These are phyloP conservation scores for Mythimna vitellina DNA, from an alignment of 2,888 invertebrate genomes.

Conservation along the genomic window DNA sequence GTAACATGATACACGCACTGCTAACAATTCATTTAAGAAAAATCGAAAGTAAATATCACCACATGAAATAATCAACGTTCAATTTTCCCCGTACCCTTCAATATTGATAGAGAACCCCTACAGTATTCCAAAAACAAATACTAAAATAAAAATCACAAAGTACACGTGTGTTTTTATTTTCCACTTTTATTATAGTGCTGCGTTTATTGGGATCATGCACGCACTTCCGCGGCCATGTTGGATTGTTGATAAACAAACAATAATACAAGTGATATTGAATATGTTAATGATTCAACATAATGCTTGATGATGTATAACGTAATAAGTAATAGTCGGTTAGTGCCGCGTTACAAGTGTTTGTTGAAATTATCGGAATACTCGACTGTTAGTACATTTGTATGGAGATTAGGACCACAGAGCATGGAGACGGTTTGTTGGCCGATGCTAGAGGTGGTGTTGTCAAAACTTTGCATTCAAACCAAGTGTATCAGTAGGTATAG, in stretches of 20 bases:
- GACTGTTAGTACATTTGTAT: slow-evolving; percentile 20
- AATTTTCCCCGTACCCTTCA: slow-evolving; percentile 39
- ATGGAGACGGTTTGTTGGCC: background rate
- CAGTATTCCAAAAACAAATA: slow-evolving; percentile 48
- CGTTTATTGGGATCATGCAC: slow-evolving; percentile 68
- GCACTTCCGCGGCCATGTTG: slow-evolving; percentile 63
- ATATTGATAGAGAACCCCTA: slow-evolving; percentile 60
- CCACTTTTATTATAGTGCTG: slow-evolving; percentile 66
- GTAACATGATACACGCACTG: slow-evolving; percentile 48
- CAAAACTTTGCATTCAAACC: too few relatives aligned
- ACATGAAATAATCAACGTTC: slow-evolving; percentile 53
- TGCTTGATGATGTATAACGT: slow-evolving; percentile 58
- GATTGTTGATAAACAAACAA: slow-evolving; percentile 47
- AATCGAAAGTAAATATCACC: slow-evolving; percentile 13
- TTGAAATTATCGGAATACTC: slow-evolving; percentile 31
- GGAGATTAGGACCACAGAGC: slow-evolving; percentile 12
- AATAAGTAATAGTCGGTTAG: slow-evolving; percentile 39
- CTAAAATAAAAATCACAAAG: slow-evolving; percentile 52
- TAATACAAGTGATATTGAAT: slow-evolving; percentile 34
- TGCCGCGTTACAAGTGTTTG: slow-evolving; percentile 33
- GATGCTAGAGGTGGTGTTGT: too few relatives aligned
- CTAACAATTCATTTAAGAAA: slow-evolving; percentile 46
- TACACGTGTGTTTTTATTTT: slow-evolving; percentile 57
- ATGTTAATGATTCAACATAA: slow-evolving; percentile 48
- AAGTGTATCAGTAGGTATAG: too few relatives aligned